These are phyloP conservation scores for Mystacornis crossleyi DNA, from an alignment of 2,113 vertebrate species.

Conservation along the genomic window DNA sequence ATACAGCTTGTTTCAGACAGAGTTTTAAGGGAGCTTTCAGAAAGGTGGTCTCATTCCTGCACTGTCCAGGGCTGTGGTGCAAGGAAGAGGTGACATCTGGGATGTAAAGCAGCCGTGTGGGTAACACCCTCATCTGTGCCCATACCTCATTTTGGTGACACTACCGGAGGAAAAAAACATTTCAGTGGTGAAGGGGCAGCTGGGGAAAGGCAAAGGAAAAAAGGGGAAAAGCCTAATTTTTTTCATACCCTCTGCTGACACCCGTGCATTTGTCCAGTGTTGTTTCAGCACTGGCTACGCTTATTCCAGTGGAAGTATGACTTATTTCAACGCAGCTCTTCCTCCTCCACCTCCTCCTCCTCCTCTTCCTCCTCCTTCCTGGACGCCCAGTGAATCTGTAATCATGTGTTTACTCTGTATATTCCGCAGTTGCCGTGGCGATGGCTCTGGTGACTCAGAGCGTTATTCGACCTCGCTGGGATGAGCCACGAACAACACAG, in stretches of 20 bases:
- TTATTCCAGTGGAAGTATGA: background rate
- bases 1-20: background rate
- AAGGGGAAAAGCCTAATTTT: background rate
- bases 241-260: background rate
- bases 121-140: background rate
- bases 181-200: background rate
- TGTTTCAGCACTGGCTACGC: background rate
- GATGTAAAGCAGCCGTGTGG: background rate
- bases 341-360: background rate
- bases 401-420: conserved; percentile 42
- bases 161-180: background rate
- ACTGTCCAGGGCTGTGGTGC: accelerated
- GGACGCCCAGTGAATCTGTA: background rate
- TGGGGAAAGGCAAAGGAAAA: background rate
- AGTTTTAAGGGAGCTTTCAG: background rate
- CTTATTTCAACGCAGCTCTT: background rate
- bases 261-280: background rate
- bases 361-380: background rate
- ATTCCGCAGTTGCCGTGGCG: conserved; percentile 26
- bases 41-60: background rate
- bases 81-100: background rate
- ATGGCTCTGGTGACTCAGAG: conserved; percentile 44
- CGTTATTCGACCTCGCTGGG: conserved; percentile 20
- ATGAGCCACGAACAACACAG: conserved; percentile 23
- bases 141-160: background rate